phyloP scores from a whole-genome alignment of 1,140 invertebrate species.

The Helicoverpa zea region DNA sequence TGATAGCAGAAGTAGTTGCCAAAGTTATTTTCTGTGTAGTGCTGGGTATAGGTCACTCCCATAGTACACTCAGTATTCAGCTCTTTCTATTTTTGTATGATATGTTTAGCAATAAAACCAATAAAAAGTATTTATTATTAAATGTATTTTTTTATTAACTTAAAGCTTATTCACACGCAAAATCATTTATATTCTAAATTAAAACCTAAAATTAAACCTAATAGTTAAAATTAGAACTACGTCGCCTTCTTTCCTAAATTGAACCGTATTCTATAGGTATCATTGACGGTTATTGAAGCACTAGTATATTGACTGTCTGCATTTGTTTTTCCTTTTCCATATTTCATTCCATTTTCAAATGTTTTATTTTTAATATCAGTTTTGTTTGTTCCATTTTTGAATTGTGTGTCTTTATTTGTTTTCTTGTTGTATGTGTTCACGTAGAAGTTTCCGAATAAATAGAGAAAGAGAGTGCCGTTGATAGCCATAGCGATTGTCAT shows the following conservation, averaged over 20 bases:
- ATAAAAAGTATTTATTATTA: neutral
- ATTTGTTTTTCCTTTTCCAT: neutral
- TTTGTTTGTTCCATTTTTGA: neutral
- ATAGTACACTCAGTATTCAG: too few species aligned
- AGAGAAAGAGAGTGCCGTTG: slow-evolving; percentile 34
- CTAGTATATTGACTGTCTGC: neutral
- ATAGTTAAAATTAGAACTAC: neutral
- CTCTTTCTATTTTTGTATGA: too few species aligned
- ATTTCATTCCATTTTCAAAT: neutral
- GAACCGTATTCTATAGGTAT: neutral
- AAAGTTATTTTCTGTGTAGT: too few species aligned
- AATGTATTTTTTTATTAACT: neutral
- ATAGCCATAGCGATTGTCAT: slow-evolving; percentile 15
- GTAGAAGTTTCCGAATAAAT: slow-evolving; percentile 50
- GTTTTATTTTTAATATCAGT: neutral
- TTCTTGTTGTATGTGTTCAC: slow-evolving; percentile 27
- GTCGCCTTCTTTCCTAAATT: neutral
- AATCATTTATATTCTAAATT: neutral
- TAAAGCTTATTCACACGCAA: neutral
- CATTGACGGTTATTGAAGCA: slow-evolving; percentile 5
- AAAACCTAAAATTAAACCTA: neutral
- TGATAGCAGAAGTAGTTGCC: too few species aligned
- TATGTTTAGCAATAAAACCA: neutral
- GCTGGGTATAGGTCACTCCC: too few species aligned
- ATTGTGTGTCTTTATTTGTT: neutral